Percentiles rank a stretch among this genome's conserved stretches.
Conservation (phyloP, 2,113 vertebrate species). For the Echinops telfairi region DNA sequence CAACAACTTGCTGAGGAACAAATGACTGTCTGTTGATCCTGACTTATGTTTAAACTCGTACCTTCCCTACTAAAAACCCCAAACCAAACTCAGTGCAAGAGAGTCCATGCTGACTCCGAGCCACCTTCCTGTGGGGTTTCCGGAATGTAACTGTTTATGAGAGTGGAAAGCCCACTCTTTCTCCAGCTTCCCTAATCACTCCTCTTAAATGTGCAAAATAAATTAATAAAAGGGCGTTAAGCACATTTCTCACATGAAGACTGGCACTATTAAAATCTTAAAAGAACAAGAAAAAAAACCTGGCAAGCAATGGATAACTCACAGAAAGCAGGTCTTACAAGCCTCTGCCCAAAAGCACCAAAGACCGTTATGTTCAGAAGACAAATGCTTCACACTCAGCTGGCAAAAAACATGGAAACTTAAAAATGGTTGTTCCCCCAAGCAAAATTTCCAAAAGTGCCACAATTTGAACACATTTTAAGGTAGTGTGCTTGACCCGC, state of each 20-base stretch:
- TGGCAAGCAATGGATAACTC: background rate
- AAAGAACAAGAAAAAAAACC: background rate
- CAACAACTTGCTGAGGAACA: no score
- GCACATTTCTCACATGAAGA: background rate
- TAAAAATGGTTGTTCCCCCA: background rate
- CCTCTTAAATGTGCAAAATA: no score
- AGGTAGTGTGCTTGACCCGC: background rate
- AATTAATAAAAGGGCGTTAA: background rate
- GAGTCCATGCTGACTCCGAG: no score
- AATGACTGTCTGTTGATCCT: no score
- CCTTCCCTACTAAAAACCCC: no score
- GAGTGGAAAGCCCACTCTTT: no score
- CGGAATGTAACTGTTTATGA: no score
- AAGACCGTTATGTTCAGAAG: background rate
- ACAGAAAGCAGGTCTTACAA: background rate
- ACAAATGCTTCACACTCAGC: constrained; percentile 30
- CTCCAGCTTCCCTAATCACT: no score
- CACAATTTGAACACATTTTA: background rate
- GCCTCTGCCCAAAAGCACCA: background rate
- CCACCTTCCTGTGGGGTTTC: no score
- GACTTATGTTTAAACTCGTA: no score
- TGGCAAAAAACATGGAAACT: constrained; percentile 20
- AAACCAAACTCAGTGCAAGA: no score
- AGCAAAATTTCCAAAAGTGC: constrained; percentile 36
- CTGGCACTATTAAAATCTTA: background rate